Evolutionary conservation across 1,140 invertebrate genomes (phyloP).

Genomic region (Cherax destructor): DNA sequence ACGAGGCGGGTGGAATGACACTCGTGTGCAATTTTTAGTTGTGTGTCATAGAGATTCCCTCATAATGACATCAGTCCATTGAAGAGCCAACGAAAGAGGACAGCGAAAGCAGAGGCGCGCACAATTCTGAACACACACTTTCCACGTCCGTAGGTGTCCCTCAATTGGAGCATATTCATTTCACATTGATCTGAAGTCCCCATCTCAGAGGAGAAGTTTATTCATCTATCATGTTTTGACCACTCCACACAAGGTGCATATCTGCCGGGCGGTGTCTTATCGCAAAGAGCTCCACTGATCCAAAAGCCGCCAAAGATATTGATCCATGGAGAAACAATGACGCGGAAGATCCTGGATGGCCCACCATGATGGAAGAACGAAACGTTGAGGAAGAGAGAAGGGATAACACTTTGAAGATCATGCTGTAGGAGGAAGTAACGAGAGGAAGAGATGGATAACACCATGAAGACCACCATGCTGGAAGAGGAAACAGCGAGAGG

Average conservation of each 20-base stretch:
- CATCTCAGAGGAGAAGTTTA: not conserved
- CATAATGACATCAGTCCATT: too few relatives aligned
- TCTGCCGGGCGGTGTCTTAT: not conserved
- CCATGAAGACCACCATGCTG: too few relatives aligned
- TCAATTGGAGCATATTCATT: not conserved
- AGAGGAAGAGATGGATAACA: too few relatives aligned
- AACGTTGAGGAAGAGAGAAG: not conserved
- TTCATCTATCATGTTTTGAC: not conserved
- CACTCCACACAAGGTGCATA: not conserved
- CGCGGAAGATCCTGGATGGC: not conserved
- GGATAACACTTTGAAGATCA: too few relatives aligned
- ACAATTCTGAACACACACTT: not conserved
- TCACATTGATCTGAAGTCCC: not conserved
- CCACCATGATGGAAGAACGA: not conserved
- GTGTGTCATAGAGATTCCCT: too few relatives aligned
- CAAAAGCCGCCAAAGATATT: not conserved
- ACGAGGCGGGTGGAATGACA: too few relatives aligned
- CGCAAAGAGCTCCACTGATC: not conserved
- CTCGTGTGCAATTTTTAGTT: too few relatives aligned
- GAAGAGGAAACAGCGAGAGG: too few relatives aligned
- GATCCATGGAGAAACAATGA: not conserved
- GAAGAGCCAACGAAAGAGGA: too few relatives aligned
- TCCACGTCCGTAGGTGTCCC: not conserved
- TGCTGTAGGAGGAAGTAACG: not conserved
- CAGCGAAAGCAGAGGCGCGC: too few relatives aligned